Percentiles rank a stretch among this genome's conserved stretches.
Conservation (phyloP, 2,113 vertebrate genomes). For the Manacus vitellinus region DNA sequence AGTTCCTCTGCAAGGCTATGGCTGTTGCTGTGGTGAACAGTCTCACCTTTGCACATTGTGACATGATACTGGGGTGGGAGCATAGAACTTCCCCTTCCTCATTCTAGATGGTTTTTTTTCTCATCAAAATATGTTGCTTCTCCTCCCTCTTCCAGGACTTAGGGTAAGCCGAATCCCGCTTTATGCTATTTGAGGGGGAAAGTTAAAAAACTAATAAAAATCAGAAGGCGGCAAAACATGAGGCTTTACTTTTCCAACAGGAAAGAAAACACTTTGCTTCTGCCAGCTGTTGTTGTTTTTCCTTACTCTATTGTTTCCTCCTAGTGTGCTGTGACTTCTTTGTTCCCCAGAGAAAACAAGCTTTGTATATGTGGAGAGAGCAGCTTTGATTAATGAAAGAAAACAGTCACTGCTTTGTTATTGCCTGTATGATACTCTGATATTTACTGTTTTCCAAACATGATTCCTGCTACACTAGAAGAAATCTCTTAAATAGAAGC, state of each 20-base stretch:
- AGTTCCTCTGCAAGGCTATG: neutral
- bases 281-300: constrained; percentile 63
- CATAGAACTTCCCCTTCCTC: neutral
- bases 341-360: constrained; percentile 52
- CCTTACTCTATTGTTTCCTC: constrained; percentile 51
- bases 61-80: neutral
- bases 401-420: constrained; percentile 41
- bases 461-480: neutral
- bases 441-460: constrained; percentile 8
- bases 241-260: constrained; percentile 40
- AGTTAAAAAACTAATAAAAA: neutral
- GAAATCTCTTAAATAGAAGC: neutral
- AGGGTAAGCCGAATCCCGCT: neutral
- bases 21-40: neutral
- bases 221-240: neutral
- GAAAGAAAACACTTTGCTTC: constrained; percentile 55
- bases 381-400: constrained; percentile 47
- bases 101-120: neutral
- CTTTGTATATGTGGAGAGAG: constrained; percentile 13
- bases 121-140: neutral
- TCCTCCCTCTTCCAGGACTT: neutral
- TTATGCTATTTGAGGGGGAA: neutral
- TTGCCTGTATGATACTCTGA: neutral
- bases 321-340: neutral
- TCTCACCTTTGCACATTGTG: neutral